phyloP scores from a whole-genome alignment of 2,113 vertebrate genomes.

The Leptobrachium leishanense region DNA sequence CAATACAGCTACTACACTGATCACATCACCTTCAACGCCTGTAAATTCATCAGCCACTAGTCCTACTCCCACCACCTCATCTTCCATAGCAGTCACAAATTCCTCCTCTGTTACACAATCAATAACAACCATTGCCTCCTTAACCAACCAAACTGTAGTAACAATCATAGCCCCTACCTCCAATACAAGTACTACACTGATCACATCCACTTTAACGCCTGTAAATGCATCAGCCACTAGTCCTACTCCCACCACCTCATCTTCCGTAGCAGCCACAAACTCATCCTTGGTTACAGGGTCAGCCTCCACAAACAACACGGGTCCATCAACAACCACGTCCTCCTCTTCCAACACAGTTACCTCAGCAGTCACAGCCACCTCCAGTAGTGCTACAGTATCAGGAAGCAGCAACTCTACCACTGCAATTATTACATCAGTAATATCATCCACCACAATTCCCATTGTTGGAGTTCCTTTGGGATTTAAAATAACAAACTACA shows the following conservation, averaged over 20 bases:
- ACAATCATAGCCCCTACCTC: no score
- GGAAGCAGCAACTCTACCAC: background rate
- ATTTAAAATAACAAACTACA: slow-evolving; percentile 31
- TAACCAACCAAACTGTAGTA: no score
- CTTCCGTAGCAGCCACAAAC: no score
- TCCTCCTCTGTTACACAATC: background rate
- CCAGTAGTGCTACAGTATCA: background rate
- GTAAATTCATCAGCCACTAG: background rate
- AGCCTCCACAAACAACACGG: background rate
- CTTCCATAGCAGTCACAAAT: background rate
- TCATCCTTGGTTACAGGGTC: no score
- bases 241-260: background rate
- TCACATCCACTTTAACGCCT: no score
- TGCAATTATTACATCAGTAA: background rate
- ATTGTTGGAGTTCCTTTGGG: background rate
- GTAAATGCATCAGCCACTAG: no score
- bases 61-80: background rate
- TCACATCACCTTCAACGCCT: no score
- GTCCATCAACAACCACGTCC: background rate
- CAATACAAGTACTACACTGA: no score
- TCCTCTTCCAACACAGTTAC: background rate
- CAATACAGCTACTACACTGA: background rate
- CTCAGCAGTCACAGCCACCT: background rate
- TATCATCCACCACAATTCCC: background rate
- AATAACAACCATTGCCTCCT: no score